Evolutionary conservation across 1,140 invertebrate genomes (phyloP).

Genomic region (Rhopalosiphum padi): DNA sequence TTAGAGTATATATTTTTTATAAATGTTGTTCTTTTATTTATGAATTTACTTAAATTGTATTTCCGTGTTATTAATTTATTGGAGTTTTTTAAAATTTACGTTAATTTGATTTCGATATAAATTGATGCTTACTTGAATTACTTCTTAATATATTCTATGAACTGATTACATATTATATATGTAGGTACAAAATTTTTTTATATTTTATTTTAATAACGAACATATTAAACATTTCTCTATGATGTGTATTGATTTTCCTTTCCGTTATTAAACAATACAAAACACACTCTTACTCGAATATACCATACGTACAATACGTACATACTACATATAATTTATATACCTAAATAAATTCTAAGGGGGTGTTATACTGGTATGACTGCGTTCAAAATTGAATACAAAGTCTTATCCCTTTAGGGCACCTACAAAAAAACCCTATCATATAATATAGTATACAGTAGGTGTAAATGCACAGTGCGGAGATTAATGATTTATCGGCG

Average conservation of each 20-base stretch:
- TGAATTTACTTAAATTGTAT: constrained; percentile 6
- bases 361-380: background rate
- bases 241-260: constrained; percentile 23
- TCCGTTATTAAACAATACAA: constrained; percentile 3
- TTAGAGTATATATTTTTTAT: background rate
- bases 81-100: background rate
- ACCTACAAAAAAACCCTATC: constrained; percentile 7
- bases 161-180: background rate
- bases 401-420: background rate
- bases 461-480: constrained; percentile 27
- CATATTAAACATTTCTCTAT: background rate
- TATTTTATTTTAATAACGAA: background rate
- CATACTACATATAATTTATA: background rate
- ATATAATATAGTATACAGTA: constrained; percentile 28
- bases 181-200: background rate
- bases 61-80: background rate
- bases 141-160: background rate
- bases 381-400: constrained; percentile 40
- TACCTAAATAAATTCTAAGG: background rate
- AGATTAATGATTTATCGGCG: constrained; percentile 40
- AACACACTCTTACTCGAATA: too few relatives aligned
- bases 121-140: background rate
- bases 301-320: too few relatives aligned
- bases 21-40: background rate
- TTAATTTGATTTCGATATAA: background rate